phyloP scores from a whole-genome alignment of 2,888 invertebrate species.

The Melinopterus prodromus region DNA sequence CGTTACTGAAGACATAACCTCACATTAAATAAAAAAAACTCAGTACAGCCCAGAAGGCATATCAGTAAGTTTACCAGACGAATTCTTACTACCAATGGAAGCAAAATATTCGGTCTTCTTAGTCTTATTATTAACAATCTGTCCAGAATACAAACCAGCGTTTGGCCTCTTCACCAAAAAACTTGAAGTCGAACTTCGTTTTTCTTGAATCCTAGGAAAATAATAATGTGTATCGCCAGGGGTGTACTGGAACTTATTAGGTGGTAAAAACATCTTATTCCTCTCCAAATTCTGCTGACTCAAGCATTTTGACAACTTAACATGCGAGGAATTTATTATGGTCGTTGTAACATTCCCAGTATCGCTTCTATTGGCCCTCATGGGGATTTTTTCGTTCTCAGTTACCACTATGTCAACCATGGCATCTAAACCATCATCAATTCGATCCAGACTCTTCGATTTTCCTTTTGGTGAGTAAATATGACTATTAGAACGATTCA shows the following conservation, averaged over 20 bases:
- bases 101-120: slow-evolving; percentile 54
- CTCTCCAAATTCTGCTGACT: slow-evolving; percentile 50
- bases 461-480: not conserved
- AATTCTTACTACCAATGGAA: slow-evolving; percentile 61
- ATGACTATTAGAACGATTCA: slow-evolving; percentile 32
- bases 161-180: slow-evolving; percentile 72
- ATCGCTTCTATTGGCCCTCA: slow-evolving; percentile 49
- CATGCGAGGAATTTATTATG: slow-evolving; percentile 51
- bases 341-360: slow-evolving; percentile 50
- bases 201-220: slow-evolving; percentile 58
- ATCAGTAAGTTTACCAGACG: slow-evolving; percentile 72
- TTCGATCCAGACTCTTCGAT: slow-evolving; percentile 80
- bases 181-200: slow-evolving; percentile 59
- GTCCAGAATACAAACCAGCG: slow-evolving; percentile 72
- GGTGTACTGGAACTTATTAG: slow-evolving; percentile 47
- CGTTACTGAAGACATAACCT: not conserved
- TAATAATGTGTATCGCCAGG: slow-evolving; percentile 59
- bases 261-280: slow-evolving; percentile 57
- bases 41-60: slow-evolving; percentile 78
- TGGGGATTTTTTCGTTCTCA: slow-evolving; percentile 46
- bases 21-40: not conserved
- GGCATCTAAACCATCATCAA: slow-evolving; percentile 75
- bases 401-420: slow-evolving; percentile 77
- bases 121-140: slow-evolving; percentile 56
- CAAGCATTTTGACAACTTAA: slow-evolving; percentile 41